Conservation (phyloP, 2,888 invertebrate species). For the Cheilosia vernalis region DNA sequence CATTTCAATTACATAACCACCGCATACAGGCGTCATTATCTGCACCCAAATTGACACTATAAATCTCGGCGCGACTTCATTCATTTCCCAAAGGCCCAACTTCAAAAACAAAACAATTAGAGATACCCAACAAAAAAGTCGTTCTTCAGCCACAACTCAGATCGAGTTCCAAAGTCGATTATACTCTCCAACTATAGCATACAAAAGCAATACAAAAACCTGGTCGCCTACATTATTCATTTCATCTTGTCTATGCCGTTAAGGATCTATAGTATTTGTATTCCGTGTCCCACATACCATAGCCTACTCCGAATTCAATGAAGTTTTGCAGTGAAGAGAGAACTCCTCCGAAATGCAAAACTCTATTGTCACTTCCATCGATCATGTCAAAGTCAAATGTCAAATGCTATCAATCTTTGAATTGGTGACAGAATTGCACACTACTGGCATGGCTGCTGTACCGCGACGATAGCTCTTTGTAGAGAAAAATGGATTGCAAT, state of each 20-base stretch:
- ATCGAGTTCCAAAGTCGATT: slow-evolving; percentile 66
- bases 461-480: slow-evolving; percentile 8
- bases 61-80: slow-evolving; percentile 50
- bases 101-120: slow-evolving; percentile 66
- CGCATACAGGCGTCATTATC: slow-evolving; percentile 19
- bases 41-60: slow-evolving; percentile 64
- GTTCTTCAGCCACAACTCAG: slow-evolving; percentile 28
- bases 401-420: slow-evolving; percentile 75
- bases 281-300: slow-evolving; percentile 12
- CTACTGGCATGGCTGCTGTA: slow-evolving; percentile 23
- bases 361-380: slow-evolving; percentile 71
- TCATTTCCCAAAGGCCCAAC: slow-evolving; percentile 40
- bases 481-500: slow-evolving; percentile 41
- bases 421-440: slow-evolving; percentile 56
- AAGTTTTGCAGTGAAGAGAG: slow-evolving; percentile 38
- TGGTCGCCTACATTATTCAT: slow-evolving; percentile 71
- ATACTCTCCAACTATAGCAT: slow-evolving; percentile 37
- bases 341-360: slow-evolving; percentile 60
- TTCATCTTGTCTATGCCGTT: slow-evolving; percentile 43
- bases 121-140: slow-evolving; percentile 31
- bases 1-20: slow-evolving; percentile 47
- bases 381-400: slow-evolving; percentile 76
- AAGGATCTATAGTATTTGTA: slow-evolving; percentile 34
- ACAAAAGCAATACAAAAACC: slow-evolving; percentile 46
- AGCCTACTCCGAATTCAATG: slow-evolving; percentile 53